Evolutionary conservation across 2,113 vertebrate species (phyloP), one percentile per base, ranked within the genome.

Genomic region (Porphyrio hochstetteri): DNA sequence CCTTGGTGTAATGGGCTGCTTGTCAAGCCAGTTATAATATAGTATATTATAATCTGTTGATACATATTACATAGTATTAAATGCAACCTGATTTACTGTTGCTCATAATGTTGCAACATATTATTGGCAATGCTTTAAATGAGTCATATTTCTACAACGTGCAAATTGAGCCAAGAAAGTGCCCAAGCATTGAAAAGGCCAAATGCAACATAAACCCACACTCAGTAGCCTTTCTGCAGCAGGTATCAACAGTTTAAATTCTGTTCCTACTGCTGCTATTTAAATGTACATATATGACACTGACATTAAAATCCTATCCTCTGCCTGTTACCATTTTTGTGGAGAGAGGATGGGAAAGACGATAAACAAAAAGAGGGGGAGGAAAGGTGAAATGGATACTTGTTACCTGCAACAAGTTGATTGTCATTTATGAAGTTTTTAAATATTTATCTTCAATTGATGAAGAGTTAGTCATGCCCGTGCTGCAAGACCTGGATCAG

Each of bases 361-460:
- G 0, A 35, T 7, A 9, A 81, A 86, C 1, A 75, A 91, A 83
- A 81, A 38, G 0, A 21, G 21, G 4, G 63, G 53, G 76, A 84
- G 77, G 56, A 75, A 84, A 87, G 69, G 76, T 75, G 80, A 83
- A 90, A 86, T 68, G 69, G 72, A 89, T 83, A 78, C 96, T 97
- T 96, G 92, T 96, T 95, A 86, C 69, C 81, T 93, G 65, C 88
- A 92, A 95, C 95, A 95, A 96, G 94, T 86, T 84, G 92, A 53
- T 63, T 57, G 77, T 68, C 77, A 56, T 83, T 97, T 89, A 71
- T 82, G 69, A 95, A 97, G 80, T 79, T 95, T 95, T 84, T 9
- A 75, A 95, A 86, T 95, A 96, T 79, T 95, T 95, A 89, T 97
- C 96, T 97, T 97, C 96, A 96, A 72, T 96, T 96, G 85, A 94